Base-by-base conservation (phyloP, 2,113 vertebrate genomes). In the Anhinga anhinga region DNA sequence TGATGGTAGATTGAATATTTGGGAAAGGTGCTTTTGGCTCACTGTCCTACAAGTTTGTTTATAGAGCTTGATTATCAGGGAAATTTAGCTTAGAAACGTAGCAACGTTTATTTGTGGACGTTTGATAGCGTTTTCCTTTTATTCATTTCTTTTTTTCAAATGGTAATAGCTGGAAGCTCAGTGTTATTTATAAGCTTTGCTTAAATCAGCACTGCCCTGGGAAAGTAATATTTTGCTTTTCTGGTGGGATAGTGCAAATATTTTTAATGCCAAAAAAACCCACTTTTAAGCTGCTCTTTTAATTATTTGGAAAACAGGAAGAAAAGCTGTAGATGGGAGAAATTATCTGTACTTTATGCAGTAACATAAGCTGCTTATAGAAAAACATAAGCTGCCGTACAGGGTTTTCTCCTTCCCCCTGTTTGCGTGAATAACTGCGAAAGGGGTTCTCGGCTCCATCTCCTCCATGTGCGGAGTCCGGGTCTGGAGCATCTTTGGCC, bases 241-340 rank as follows among this genome's bases (percentile, higher is more conserved):
- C 83, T 89, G 74, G 49, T 82, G 69, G 83, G 90, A 71, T 86
- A 71, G 69, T 17, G 44, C 55, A 71, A 74, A 81, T 83, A 79
- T 52, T 95, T 92, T 76, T 92, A 82, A 79, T 90, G 90, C 83
- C 66, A 78, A 59, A 84, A 69, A 59, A 38, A 0, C 2, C 0
- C 2, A 0, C 63, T 93, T 90, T 93, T 83, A 87, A 92, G 86
- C 77, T 95, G 90, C 70, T 90, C 94, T 93, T 91, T 95, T 90
- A 96, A 93, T 95, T 88, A 90, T 96, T 93, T 84, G 88, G 83
- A 78, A 88, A 95, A 84, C 29, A 36, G 61, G 77, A 92, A 84
- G 94, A 69, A 72, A 94, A 92, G 56, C 88, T 91, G 90, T 74
- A 67, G 56, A 87, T 72, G 34, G 52, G 70, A 84, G 76, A 88